Conservation (phyloP, 2,797 vertebrate genomes). For the Darevskia mixta region DNA sequence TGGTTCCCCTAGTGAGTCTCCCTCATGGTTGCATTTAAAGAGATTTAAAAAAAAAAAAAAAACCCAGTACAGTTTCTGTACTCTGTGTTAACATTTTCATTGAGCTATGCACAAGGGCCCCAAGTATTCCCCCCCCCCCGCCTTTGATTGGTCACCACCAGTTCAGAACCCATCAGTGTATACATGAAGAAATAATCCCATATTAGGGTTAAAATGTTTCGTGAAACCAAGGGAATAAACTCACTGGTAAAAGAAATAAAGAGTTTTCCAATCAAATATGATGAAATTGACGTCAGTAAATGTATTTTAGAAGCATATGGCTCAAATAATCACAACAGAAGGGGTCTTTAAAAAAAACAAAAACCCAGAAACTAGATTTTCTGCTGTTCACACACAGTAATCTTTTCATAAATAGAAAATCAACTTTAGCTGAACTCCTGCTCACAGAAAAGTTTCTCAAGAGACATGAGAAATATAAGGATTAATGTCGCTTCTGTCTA, state of each 20-base stretch:
- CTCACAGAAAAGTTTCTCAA: slow-evolving; percentile 76
- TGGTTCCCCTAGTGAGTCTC: too few relatives aligned
- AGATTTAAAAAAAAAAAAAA: too few relatives aligned
- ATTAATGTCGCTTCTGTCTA: slow-evolving; percentile 76
- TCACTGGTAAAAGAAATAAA: neutral
- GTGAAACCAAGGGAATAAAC: neutral
- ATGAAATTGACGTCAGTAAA: neutral
- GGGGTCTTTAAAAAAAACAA: neutral
- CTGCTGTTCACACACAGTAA: slow-evolving; percentile 24
- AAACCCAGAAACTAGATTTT: slow-evolving; percentile 15
- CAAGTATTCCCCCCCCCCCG: too few relatives aligned
- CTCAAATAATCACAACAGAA: slow-evolving; percentile 7
- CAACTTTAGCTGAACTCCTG: slow-evolving; percentile 71
- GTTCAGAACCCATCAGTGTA: too few relatives aligned
- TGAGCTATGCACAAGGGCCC: too few relatives aligned
- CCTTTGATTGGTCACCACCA: too few relatives aligned
- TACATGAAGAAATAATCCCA: neutral
- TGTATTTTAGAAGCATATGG: neutral
- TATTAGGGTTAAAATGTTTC: neutral
- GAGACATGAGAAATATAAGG: slow-evolving; percentile 72
- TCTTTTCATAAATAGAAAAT: slow-evolving; percentile 60
- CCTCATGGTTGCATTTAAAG: too few relatives aligned
- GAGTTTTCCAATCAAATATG: neutral
- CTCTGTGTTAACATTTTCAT: too few relatives aligned
- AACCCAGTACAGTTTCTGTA: too few relatives aligned